Evolutionary conservation across 2,888 invertebrate genomes (phyloP), one percentile per base, ranked within the genome.

Genomic region (Apocheima hispidaria): DNA sequence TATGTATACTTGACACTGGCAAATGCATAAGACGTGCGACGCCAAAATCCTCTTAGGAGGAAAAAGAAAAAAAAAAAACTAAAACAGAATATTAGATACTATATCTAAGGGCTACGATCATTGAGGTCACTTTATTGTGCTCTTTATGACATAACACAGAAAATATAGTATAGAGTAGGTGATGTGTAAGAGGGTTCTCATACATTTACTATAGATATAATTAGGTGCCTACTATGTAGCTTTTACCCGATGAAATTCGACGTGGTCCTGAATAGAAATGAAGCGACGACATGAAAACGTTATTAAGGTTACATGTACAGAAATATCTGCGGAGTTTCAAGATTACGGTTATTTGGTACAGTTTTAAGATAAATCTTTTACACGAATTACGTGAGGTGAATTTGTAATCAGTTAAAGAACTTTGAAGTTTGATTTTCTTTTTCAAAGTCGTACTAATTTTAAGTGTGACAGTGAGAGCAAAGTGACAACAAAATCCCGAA

Each of bases 191-290:
- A 9, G 7, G 7, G n/a, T 18, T 5, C 30, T 12, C 7, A 20
- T 46, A 46, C 26, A 46, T 46, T n/a, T n/a, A n/a, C 18, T 20
- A 60, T 58, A 44, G 65, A 59, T 58, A 54, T 68, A 55, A 61
- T 68, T 58, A 65, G 72, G 69, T 35, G 21, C 9, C 35, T 49
- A 49, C 48, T 49, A 70, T 64, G 62, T 66, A 63, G 74, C 77
- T 77, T 72, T 78, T 72, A 78, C 74, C 58, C 60, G 73, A 79
- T 79, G 74, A 78, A 79, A 73, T 72, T 68, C 70, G 65, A 60
- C 63, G 71, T 65, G 63, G 49, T 56, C 20, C 55, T 56, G 60
- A 70, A 73, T 72, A 60, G 54, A 58, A 41, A 60, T 57, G 54
- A 49, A 63, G 33, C 59, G 54, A 20, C 35, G 59, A 56, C 63